A percentile compares a stretch with the other conserved stretches of the same genome.
Evolutionary conservation across 1,140 invertebrate species (phyloP).

Genomic region (Magallana angulata): DNA sequence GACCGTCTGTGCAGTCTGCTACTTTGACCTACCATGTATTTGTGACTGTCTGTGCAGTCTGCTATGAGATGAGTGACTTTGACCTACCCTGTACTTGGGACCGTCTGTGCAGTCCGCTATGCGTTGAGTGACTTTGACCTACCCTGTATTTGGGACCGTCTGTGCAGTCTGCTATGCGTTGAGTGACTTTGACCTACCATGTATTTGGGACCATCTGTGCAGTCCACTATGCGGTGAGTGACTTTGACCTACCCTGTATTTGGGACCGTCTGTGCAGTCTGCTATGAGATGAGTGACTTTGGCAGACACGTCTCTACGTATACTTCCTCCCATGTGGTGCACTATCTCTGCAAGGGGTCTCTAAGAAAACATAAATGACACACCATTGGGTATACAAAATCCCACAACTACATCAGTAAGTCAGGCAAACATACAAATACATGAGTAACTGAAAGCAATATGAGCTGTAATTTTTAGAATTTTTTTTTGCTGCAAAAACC

Average conservation of each 20-base stretch:
- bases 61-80: neutral
- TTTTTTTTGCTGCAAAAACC: too few relatives aligned
- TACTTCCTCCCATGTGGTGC: conserved; percentile 96
- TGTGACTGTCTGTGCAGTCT: too few relatives aligned
- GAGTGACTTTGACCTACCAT: neutral
- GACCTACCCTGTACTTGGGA: conserved; percentile 29
- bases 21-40: too few relatives aligned
- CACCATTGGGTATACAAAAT: too few relatives aligned
- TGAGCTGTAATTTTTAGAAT: too few relatives aligned
- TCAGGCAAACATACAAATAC: too few relatives aligned
- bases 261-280: conserved; percentile 30
- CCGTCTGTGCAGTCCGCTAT: conserved; percentile 16
- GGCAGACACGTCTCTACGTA: conserved; percentile 90
- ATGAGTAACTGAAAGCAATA: too few relatives aligned
- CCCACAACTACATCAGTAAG: too few relatives aligned
- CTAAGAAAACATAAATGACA: conserved; percentile 80
- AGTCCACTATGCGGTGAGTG: conserved; percentile 86
- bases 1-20: too few relatives aligned
- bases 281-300: conserved; percentile 91
- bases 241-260: conserved; percentile 26
- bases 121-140: too few relatives aligned
- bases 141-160: too few relatives aligned
- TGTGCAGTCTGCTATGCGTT: too few relatives aligned
- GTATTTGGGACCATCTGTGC: conserved; percentile 35
- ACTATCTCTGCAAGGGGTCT: conserved; percentile 89